Conservation (phyloP, 2,113 vertebrate species). For the Pelecanoides urinatrix region DNA sequence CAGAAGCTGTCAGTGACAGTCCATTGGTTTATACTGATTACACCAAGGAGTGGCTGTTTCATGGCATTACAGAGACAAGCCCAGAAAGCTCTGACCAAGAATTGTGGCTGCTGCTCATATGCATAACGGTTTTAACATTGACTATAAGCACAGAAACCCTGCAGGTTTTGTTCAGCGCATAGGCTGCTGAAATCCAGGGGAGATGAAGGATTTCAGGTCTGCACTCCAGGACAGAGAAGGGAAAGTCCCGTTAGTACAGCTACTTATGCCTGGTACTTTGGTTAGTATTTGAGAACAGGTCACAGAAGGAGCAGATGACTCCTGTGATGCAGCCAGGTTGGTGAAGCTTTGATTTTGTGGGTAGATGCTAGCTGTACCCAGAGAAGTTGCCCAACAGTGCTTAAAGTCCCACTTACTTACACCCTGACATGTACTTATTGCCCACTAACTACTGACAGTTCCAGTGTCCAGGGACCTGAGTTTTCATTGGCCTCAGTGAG, state of each 20-base stretch:
- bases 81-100: not conserved
- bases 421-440: not conserved
- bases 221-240: not conserved
- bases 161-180: not conserved
- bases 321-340: not conserved
- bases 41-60: not conserved
- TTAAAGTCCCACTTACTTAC: not conserved
- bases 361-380: not conserved
- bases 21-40: not conserved
- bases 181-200: not conserved
- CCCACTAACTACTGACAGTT: not conserved
- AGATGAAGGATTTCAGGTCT: not conserved
- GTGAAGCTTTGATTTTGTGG: not conserved
- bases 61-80: not conserved
- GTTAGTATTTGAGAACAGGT: not conserved
- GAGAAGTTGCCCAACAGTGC: not conserved
- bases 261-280: not conserved
- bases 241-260: not conserved
- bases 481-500: not conserved
- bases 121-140: accelerated
- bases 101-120: not conserved
- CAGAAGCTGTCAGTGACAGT: not conserved
- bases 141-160: not conserved
- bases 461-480: not conserved
- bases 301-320: not conserved